Evolutionary conservation across 2,797 vertebrate species (phyloP).

Genomic region (Hemibagrus guttatus): DNA sequence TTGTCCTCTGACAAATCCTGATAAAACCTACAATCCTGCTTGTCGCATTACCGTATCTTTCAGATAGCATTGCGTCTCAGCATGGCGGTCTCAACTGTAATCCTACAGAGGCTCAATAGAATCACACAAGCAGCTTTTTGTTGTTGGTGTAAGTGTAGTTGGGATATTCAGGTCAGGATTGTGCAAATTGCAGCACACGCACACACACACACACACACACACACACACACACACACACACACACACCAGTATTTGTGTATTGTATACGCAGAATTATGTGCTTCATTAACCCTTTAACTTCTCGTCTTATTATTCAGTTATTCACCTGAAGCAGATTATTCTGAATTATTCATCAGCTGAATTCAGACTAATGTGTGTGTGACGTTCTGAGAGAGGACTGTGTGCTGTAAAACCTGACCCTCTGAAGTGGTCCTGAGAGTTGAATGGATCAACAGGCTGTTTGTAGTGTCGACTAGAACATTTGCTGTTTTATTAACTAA

Average conservation of each 20-base stretch:
- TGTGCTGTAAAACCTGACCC: background rate
- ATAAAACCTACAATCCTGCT: slow-evolving; percentile 53
- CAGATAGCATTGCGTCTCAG: slow-evolving; percentile 56
- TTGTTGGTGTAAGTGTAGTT: background rate
- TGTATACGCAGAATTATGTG: slow-evolving; percentile 2
- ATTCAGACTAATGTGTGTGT: background rate
- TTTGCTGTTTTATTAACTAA: slow-evolving; percentile 1
- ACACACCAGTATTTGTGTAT: background rate
- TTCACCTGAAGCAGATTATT: slow-evolving; percentile 16
- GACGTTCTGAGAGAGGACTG: background rate
- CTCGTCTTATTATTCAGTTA: background rate
- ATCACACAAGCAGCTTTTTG: slow-evolving; percentile 44
- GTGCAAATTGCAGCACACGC: background rate
- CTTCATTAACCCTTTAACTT: slow-evolving; percentile 13
- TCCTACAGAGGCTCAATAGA: slow-evolving; percentile 68
- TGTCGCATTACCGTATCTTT: slow-evolving; percentile 62
- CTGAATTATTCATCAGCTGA: slow-evolving; percentile 14
- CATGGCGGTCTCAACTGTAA: slow-evolving; percentile 59
- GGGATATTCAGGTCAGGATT: slow-evolving; percentile 7
- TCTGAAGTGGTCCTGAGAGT: slow-evolving; percentile 18
- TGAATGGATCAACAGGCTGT: background rate
- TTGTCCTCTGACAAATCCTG: slow-evolving; percentile 54
- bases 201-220: no score
- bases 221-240: no score
- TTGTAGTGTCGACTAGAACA: background rate